Base-by-base conservation (phyloP, 2,888 invertebrate genomes). In the Drosophila falleni region DNA sequence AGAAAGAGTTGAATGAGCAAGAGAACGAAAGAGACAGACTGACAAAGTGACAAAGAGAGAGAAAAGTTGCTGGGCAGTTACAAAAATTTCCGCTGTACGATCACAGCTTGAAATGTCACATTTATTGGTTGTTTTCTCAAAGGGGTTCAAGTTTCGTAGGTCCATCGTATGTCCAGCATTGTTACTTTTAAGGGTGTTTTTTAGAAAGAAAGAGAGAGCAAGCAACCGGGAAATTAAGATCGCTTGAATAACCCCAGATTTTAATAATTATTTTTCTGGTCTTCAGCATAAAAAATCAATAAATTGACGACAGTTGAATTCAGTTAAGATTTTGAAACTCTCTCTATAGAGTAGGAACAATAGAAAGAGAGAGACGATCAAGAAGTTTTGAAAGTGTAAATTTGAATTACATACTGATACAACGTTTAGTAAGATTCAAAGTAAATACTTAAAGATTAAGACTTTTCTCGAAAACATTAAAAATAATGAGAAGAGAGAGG, bases 31-130 rank as follows among this genome's bases (percentile, higher is more conserved):
- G 46, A 41, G 47, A 54, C 39, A 16, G 35, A 35, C n/a, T 4
- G 33, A 9, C 5, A n/a, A 33, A 35, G 37, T 4, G 33, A 9
- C 5, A n/a, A 33, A 41, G 35, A 16, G n/a, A 8, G 26, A 35
- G 35, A 1, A 5, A n/a, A 39, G 39, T 49, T 53, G 39, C 41
- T 47, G 63, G 53, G 62, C 74, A 78, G 61, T 61, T 71, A 16
- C 44, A 49, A 59, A 59, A 31, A 49, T 23, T 76, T 53, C 51
- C 59, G 74, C 78, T 78, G 75, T 42, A 78, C 61, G 60, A 16
- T 60, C 82, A 71, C 82, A 82, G 82, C 82, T 76, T 66, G 82
- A 82, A 64, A 42, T 75, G 55, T 46, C 11, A 68, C 72, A 70
- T 64, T 55, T 71, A 74, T 87, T 81, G 81, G 81, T 66, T 69